Conservation (phyloP, 2,888 invertebrate species). For the Lacanobia oleracea region DNA sequence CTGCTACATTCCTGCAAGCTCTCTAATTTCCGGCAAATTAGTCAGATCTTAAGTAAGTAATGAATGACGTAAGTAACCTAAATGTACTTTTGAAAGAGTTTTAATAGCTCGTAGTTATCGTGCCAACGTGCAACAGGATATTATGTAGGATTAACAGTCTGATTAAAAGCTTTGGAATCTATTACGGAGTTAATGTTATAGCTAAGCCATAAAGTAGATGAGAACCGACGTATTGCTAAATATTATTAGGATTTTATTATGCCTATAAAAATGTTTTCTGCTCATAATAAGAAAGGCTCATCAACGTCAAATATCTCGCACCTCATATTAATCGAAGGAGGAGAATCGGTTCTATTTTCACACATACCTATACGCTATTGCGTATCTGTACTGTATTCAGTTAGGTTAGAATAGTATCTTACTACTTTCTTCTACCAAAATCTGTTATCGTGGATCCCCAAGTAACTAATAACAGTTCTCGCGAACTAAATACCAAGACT, state of each 20-base stretch:
- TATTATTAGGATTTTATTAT: slow-evolving; percentile 20
- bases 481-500: slow-evolving; percentile 51
- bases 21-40: slow-evolving; percentile 38
- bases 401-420: too few relatives aligned
- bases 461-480: slow-evolving; percentile 8
- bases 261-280: slow-evolving; percentile 17
- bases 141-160: slow-evolving; percentile 17
- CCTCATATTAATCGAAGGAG: neutral
- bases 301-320: slow-evolving; percentile 1
- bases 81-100: slow-evolving; percentile 21
- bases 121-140: slow-evolving; percentile 20
- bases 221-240: slow-evolving; percentile 4
- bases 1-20: slow-evolving; percentile 30
- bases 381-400: too few relatives aligned
- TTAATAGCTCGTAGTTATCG: neutral
- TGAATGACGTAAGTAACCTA: slow-evolving; percentile 34
- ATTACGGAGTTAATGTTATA: neutral
- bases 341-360: neutral
- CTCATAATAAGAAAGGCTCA: neutral
- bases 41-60: slow-evolving; percentile 14
- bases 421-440: neutral
- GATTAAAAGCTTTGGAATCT: slow-evolving; percentile 11
- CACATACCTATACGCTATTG: neutral
- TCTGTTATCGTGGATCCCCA: neutral
- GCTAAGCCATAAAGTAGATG: slow-evolving; percentile 5